phyloP scores from a whole-genome alignment of 2,797 vertebrate genomes.

The Danionella dracula region DNA sequence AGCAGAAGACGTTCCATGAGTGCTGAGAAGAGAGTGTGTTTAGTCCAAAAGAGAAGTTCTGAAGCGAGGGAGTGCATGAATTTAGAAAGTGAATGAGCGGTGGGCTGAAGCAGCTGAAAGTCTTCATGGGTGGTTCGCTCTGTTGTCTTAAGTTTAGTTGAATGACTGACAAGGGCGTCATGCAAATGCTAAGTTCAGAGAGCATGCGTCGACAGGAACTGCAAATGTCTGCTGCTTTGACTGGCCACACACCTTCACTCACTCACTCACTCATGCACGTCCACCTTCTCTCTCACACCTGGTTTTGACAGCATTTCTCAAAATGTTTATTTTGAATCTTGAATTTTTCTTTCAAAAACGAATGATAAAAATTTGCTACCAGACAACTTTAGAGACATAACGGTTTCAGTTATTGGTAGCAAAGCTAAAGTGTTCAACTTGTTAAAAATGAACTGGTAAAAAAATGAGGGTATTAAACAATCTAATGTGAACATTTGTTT shows the following conservation, averaged over 20 bases:
- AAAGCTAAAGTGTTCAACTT: too few relatives aligned
- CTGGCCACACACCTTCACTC: slow-evolving; percentile 31
- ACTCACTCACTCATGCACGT: background rate
- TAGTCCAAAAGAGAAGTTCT: slow-evolving; percentile 4
- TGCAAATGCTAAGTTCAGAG: slow-evolving; percentile 53
- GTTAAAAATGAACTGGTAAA: too few relatives aligned
- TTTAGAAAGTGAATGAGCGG: slow-evolving; percentile 10
- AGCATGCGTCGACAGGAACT: slow-evolving; percentile 49
- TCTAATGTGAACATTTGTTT: too few relatives aligned
- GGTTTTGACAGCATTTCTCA: slow-evolving; percentile 11
- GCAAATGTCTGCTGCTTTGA: slow-evolving; percentile 43
- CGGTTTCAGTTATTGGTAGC: too few relatives aligned
- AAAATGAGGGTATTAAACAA: too few relatives aligned
- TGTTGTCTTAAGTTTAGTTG: slow-evolving; percentile 44
- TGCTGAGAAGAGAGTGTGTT: slow-evolving; percentile 12
- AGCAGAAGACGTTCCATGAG: slow-evolving; percentile 12
- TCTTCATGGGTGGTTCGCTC: slow-evolving; percentile 61
- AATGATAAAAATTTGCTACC: too few relatives aligned
- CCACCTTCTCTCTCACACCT: slow-evolving; percentile 8
- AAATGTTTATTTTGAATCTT: slow-evolving; percentile 24
- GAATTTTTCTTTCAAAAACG: too few relatives aligned
- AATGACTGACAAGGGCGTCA: slow-evolving; percentile 64
- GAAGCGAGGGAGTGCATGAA: background rate
- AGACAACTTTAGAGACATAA: slow-evolving; percentile 37
- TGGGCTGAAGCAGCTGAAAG: slow-evolving; percentile 46